These are phyloP conservation scores for Mechanitis mazaeus DNA, from an alignment of 2,888 invertebrate genomes.

Conservation along the genomic window DNA sequence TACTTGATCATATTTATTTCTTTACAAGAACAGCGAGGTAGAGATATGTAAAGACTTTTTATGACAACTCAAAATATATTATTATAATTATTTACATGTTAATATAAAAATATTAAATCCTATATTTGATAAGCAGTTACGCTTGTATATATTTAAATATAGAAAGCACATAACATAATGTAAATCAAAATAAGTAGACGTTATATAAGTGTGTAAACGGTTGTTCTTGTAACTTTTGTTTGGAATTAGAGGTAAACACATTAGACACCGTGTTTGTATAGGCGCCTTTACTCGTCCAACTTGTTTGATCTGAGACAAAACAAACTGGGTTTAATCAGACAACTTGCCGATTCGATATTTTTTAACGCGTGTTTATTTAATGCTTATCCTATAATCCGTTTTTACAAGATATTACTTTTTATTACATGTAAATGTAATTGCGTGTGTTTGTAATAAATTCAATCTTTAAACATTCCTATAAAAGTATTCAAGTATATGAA, in stretches of 20 bases:
- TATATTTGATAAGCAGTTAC: no score
- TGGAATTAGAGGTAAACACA: slow-evolving; percentile 70
- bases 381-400: slow-evolving; percentile 25
- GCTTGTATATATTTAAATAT: no score
- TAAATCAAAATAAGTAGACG: slow-evolving; percentile 11
- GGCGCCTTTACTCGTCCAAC: slow-evolving; percentile 56
- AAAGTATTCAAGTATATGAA: no score
- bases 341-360: slow-evolving; percentile 51
- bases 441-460: not conserved
- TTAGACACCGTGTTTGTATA: slow-evolving; percentile 69
- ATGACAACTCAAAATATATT: slow-evolving; percentile 20
- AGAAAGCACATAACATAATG: not conserved
- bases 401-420: slow-evolving; percentile 14
- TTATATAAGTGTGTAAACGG: slow-evolving; percentile 27
- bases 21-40: slow-evolving; percentile 19
- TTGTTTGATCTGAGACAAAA: slow-evolving; percentile 64
- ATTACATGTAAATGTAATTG: not conserved
- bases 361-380: slow-evolving; percentile 42
- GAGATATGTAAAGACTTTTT: slow-evolving; percentile 22
- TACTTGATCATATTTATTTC: slow-evolving; percentile 69
- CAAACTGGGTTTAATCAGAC: slow-evolving; percentile 53
- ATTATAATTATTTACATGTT: slow-evolving; percentile 11
- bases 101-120: no score
- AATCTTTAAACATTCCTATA: no score
- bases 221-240: slow-evolving; percentile 62